Base-by-base conservation (phyloP, 2,888 invertebrate genomes). In the Macrosoma leucophasiata region DNA sequence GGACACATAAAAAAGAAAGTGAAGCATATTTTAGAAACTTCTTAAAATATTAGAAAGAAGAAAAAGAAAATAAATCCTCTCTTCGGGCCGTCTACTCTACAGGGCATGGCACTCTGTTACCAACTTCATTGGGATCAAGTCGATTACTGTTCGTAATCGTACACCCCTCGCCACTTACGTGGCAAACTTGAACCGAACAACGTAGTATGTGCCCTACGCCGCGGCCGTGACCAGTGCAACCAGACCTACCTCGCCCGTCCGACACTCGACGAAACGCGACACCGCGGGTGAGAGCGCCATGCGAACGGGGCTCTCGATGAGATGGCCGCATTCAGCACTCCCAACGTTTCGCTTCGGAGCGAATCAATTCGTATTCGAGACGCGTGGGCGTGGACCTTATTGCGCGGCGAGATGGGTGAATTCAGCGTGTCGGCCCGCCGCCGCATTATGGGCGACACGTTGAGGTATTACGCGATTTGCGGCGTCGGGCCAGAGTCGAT, bases 101-200 rank as follows among this genome's bases (percentile, higher is more conserved):
- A 50, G 54, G 57, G 46, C 61, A 53, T 55, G 58, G 53, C 65
- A 69, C 65, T 69, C 67, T 59, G 74, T 73, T 72, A 62, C 69
- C 67, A 71, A 74, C 76, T 74, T 77, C 74, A 74, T 73, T 55
- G 76, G 73, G 75, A 77, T 77, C 77, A 75, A 67, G 72, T 62
- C 74, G 77, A 81, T 79, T 77, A 78, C 78, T 62, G 64, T 61
- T 61, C 59, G 72, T 72, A 75, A 76, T 75, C 73, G 74, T 58
- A 66, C 66, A 66, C 73, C 73, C 73, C n/a, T 63, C 71, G 62
- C 66, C 69, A 59, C 72, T 71, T 62, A 56, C 46, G 57, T 52
- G 24, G 18, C n/a, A 50, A 55, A 50, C 52, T 59, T 61, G 52
- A 49, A 49, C 48, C 49, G 63, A 53, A 61, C 60, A 68, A 58